Evolutionary conservation across 2,797 vertebrate species (phyloP).

Genomic region (Numenius phaeopus): DNA sequence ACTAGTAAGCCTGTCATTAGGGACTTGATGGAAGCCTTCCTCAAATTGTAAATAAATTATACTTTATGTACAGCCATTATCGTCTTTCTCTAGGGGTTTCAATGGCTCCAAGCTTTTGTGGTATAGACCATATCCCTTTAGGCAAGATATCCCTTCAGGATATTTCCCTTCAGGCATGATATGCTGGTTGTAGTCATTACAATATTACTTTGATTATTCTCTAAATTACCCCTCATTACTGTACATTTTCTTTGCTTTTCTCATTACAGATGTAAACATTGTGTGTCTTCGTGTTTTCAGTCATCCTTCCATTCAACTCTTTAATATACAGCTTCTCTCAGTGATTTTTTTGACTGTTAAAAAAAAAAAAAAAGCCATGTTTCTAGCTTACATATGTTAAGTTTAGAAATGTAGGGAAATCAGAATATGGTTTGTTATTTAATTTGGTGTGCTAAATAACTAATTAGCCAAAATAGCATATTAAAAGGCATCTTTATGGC

Average conservation of each 20-base stretch:
- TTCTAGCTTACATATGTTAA: not conserved
- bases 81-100: slow-evolving; percentile 66
- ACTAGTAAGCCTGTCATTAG: slow-evolving; percentile 55
- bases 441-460: not conserved
- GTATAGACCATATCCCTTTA: slow-evolving; percentile 59
- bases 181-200: slow-evolving; percentile 52
- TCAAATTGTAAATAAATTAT: slow-evolving; percentile 77
- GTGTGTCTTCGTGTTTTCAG: not conserved
- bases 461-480: not conserved
- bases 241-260: slow-evolving; percentile 59
- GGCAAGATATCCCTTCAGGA: slow-evolving; percentile 71
- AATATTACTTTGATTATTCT: slow-evolving; percentile 71
- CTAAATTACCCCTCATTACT: slow-evolving; percentile 66
- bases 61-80: slow-evolving; percentile 66
- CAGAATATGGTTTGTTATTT: not conserved
- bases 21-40: slow-evolving; percentile 62
- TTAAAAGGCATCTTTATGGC: not conserved
- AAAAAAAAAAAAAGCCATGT: not conserved
- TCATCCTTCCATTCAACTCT: not conserved
- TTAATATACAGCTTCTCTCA: not conserved
- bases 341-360: not conserved
- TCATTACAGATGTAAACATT: slow-evolving; percentile 36
- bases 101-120: slow-evolving; percentile 59
- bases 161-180: slow-evolving; percentile 67
- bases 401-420: not conserved